phyloP scores from a whole-genome alignment of 2,113 vertebrate species.

The Brachirus orientalis region DNA sequence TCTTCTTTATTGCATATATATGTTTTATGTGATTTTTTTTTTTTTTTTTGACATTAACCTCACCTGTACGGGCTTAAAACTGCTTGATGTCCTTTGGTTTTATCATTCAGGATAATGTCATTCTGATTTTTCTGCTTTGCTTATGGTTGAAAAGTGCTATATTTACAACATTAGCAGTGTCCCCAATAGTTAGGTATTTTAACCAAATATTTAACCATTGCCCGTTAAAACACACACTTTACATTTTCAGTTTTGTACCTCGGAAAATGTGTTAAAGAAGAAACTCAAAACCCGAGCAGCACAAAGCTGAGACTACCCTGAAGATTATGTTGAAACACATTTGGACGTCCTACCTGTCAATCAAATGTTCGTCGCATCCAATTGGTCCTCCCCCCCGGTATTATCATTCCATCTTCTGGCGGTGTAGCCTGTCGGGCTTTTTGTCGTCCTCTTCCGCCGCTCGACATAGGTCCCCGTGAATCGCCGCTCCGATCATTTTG shows the following conservation, averaged over 20 bases:
- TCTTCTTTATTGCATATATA: too few relatives aligned
- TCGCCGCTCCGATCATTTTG: conserved; percentile 7
- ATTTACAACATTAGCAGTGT: too few relatives aligned
- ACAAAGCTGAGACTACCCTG: conserved; percentile 49
- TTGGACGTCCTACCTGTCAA: conserved; percentile 60
- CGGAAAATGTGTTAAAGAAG: conserved; percentile 15
- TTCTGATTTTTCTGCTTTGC: too few relatives aligned
- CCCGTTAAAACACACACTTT: neutral
- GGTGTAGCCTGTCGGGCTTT: conserved; percentile 53
- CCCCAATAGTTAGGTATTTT: too few relatives aligned
- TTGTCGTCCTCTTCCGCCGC: conserved; percentile 82
- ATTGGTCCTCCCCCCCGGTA: conserved; percentile 78
- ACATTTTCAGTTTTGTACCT: neutral
- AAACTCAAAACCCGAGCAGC: conserved; percentile 50
- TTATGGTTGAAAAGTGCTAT: too few relatives aligned
- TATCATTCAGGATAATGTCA: too few relatives aligned
- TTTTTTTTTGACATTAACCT: too few relatives aligned
- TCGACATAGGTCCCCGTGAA: conserved; percentile 80
- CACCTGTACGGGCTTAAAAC: too few relatives aligned
- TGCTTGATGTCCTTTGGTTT: too few relatives aligned
- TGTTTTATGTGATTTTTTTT: too few relatives aligned
- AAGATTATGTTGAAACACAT: conserved; percentile 31
- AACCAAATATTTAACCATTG: too few relatives aligned
- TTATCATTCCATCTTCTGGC: conserved; percentile 84
- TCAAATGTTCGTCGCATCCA: conserved; percentile 48